Evolutionary conservation across 2,888 invertebrate species (phyloP).

Genomic region (Heteropelma amictum): DNA sequence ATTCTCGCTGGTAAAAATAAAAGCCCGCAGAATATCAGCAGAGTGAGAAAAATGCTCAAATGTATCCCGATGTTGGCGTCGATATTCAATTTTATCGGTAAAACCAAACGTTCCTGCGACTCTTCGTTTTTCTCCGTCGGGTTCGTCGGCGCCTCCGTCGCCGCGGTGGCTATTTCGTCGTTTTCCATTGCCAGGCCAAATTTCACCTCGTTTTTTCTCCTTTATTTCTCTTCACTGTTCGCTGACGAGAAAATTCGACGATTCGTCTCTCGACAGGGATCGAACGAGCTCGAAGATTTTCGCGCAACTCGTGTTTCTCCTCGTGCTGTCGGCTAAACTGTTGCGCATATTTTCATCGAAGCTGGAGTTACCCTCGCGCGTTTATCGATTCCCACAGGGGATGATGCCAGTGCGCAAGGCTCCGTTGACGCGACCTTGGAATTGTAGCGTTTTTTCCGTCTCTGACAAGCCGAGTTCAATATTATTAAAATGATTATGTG

Average conservation of each 20-base stretch:
- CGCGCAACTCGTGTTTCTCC: slow-evolving; percentile 31
- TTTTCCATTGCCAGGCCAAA: slow-evolving; percentile 2
- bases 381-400: slow-evolving; percentile 70
- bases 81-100: slow-evolving; percentile 36
- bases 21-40: slow-evolving; percentile 69
- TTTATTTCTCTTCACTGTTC: too few species aligned
- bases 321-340: slow-evolving; percentile 64
- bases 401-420: slow-evolving; percentile 67
- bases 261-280: too few species aligned
- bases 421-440: too few species aligned
- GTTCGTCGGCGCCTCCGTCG: background rate
- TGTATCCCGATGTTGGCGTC: slow-evolving; percentile 66
- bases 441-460: slow-evolving; percentile 34
- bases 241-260: too few species aligned
- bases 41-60: slow-evolving; percentile 67
- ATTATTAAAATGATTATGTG: slow-evolving; percentile 56
- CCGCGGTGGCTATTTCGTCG: too few species aligned
- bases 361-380: slow-evolving; percentile 63
- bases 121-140: slow-evolving; percentile 7
- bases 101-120: slow-evolving; percentile 13
- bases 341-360: slow-evolving; percentile 68
- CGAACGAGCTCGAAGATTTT: slow-evolving; percentile 8
- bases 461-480: slow-evolving; percentile 16
- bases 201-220: too few species aligned
- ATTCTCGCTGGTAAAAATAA: slow-evolving; percentile 68